Evolutionary conservation across 2,888 invertebrate genomes (phyloP).

Genomic region (Elysia crispata): DNA sequence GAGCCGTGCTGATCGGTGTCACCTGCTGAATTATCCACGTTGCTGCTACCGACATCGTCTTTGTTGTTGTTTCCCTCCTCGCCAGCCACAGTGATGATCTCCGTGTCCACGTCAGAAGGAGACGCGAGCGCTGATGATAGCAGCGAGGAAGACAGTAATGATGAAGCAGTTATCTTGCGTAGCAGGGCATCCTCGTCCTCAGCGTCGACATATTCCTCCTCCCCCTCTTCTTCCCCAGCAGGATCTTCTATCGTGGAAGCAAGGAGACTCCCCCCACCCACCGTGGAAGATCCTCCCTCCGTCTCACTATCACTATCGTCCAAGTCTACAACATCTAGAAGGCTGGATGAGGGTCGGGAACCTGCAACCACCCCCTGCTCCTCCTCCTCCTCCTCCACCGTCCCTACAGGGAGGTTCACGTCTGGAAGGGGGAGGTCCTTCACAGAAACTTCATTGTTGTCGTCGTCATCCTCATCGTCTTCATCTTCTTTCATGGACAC

Average conservation of each 20-base stretch:
- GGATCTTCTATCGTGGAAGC: slow-evolving; percentile 38
- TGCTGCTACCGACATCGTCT: too few relatives aligned
- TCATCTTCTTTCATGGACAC: not conserved
- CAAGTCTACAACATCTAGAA: not conserved
- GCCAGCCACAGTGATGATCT: not conserved
- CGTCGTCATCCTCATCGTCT: slow-evolving; percentile 35
- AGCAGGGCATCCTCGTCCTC: not conserved
- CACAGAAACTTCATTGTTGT: slow-evolving; percentile 33
- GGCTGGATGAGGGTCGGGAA: not conserved
- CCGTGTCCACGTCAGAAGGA: not conserved
- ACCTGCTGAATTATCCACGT: too few relatives aligned
- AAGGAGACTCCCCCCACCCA: not conserved
- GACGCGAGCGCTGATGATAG: too few relatives aligned
- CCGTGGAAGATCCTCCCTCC: not conserved
- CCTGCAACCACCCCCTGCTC: not conserved
- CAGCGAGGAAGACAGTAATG: not conserved
- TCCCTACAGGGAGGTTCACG: not conserved
- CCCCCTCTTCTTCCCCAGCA: slow-evolving; percentile 2
- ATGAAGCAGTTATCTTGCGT: not conserved
- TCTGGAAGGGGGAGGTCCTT: slow-evolving; percentile 38
- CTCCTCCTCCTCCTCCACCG: not conserved
- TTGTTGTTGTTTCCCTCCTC: too few relatives aligned
- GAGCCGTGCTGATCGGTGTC: too few relatives aligned
- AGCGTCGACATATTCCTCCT: not conserved
- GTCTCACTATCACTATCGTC: not conserved